Base-by-base conservation (phyloP, 37 sponge, comb jelly and placozoan species). In the Spongilla lacustris region DNA sequence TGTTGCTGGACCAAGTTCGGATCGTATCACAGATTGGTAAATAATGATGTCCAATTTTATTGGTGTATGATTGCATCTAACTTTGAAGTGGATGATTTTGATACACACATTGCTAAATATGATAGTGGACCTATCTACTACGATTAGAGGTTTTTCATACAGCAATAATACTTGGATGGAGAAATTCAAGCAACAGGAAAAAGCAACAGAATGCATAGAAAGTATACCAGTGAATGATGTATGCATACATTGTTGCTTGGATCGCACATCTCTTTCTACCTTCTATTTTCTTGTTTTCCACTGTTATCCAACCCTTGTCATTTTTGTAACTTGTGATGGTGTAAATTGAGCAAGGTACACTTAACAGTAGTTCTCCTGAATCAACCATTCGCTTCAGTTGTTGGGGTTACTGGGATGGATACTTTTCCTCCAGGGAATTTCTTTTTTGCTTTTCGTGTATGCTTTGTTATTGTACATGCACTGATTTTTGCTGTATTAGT, bases 121-220 rank as follows among this genome's bases (percentile, higher is more conserved):
- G 81, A 74, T 87, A 46, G 77, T 69, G 24, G 79, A 84, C 0
- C 37, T 79, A 33, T 89, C 9, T 28, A 25, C 84, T 21, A 89
- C 84, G 2, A 79, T 89, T 14, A 29, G 84, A 73, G 89, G 80
- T 13, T 84, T 79, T 50, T 89, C 89, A 22, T 77, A 72, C 25
- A 73, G 80, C 12, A 84, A 32, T 71, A 36, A 8, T 30, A 30
- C 81, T 12, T 89, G 35, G 27, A 84, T 89, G 69, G 84, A 89
- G 30, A 21, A 71, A 46, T 89, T 74, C 34, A 89, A 89, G 30
- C 79, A 89, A 35, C 2, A 72, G 25, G 78, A 36, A 4, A 77
- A 89, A 67, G 84, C 70, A 78, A 14, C 36, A 32, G 11, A 41
- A 28, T 83, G 27, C 8, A 12, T 38, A 37, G 34, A 41, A 8